Evolutionary conservation across 2,888 invertebrate species (phyloP).

Genomic region (Neoscelio sp.): DNA sequence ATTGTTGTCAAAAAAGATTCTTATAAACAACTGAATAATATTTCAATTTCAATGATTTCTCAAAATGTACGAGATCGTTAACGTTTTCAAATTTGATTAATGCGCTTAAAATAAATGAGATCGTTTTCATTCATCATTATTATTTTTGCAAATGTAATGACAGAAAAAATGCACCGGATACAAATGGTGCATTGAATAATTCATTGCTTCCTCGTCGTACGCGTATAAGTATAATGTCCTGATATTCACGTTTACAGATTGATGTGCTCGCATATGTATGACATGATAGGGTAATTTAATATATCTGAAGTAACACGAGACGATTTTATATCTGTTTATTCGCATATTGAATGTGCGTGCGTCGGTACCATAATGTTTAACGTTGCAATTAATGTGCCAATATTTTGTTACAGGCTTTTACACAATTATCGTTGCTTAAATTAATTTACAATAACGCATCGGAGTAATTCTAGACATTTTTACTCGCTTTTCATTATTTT

Average conservation of each 20-base stretch:
- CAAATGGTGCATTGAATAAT: conserved; percentile 37
- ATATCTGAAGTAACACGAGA: conserved; percentile 65
- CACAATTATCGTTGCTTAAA: conserved; percentile 67
- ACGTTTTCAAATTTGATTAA: too few relatives aligned
- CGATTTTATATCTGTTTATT: conserved; percentile 69
- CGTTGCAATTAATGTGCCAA: conserved; percentile 67
- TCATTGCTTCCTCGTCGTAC: conserved; percentile 37
- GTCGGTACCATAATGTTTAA: conserved; percentile 63
- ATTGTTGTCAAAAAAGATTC: too few relatives aligned
- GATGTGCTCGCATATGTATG: conserved; percentile 59
- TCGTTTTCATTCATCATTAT: neutral
- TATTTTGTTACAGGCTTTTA: conserved; percentile 69
- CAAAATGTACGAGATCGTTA: too few relatives aligned
- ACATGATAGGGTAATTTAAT: conserved; percentile 69
- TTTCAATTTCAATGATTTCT: too few relatives aligned
- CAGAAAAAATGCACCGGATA: conserved; percentile 6
- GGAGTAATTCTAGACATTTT: conserved; percentile 64
- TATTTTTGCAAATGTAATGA: conserved; percentile 16
- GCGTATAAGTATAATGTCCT: conserved; percentile 40
- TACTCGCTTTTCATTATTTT: conserved; percentile 48
- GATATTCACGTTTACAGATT: conserved; percentile 59
- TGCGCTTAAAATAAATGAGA: neutral
- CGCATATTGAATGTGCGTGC: conserved; percentile 65
- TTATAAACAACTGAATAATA: too few relatives aligned
- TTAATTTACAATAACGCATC: conserved; percentile 64